phyloP scores from a whole-genome alignment of 2,888 invertebrate genomes.

The Agrochola lychnidis region DNA sequence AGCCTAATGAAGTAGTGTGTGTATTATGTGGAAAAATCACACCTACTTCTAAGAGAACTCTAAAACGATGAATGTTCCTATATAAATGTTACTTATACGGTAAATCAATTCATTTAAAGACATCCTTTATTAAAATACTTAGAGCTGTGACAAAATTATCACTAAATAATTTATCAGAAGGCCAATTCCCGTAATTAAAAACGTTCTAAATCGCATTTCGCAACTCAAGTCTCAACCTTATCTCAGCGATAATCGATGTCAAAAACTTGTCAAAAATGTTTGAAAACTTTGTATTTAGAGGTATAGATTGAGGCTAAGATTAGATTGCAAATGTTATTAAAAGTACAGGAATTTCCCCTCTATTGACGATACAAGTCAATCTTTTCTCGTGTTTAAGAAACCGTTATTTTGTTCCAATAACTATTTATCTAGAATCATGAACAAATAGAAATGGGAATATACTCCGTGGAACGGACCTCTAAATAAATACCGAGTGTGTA shows the following conservation, averaged over 20 bases:
- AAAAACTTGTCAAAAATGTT: neutral
- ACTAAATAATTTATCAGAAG: neutral
- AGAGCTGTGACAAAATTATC: neutral
- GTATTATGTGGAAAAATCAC: neutral
- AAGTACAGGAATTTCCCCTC: neutral
- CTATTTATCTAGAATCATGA: slow-evolving; percentile 64
- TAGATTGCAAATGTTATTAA: neutral
- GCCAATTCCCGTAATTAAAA: neutral
- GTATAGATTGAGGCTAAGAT: neutral
- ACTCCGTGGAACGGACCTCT: slow-evolving; percentile 55
- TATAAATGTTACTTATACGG: neutral
- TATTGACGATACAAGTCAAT: neutral
- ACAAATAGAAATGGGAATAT: slow-evolving; percentile 68
- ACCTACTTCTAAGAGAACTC: neutral
- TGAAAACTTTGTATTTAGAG: neutral
- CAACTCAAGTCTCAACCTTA: neutral
- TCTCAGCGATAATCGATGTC: neutral
- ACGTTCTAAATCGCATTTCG: neutral
- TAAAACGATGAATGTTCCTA: neutral
- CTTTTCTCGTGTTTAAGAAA: slow-evolving; percentile 7
- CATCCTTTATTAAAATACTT: neutral
- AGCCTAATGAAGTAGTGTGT: neutral
- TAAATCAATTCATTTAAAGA: neutral
- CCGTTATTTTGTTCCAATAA: slow-evolving; percentile 55
- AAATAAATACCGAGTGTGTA: slow-evolving; percentile 62